These are phyloP conservation scores for Clarias platycephalus DNA, from an alignment of 2,797 vertebrate species.

Conservation along the genomic window DNA sequence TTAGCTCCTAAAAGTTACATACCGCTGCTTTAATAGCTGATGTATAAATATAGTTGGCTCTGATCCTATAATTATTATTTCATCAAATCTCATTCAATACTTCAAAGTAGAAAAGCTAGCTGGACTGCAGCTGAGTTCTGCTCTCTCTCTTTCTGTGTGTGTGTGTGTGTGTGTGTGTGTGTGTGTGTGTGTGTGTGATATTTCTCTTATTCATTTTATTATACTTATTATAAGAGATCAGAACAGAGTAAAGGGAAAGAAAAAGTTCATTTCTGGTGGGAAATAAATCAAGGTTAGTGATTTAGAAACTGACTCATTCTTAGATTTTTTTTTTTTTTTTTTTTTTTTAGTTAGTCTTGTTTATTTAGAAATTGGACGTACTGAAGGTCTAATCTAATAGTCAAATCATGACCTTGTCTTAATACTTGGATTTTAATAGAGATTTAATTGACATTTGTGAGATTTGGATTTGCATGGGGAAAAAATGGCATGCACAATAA, in stretches of 20 bases:
- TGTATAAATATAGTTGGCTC: background rate
- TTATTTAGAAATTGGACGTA: background rate
- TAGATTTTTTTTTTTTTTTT: too few relatives aligned
- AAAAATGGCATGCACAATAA: too few relatives aligned
- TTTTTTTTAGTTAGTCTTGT: too few relatives aligned
- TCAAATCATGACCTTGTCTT: background rate
- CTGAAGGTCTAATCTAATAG: background rate
- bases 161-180: constrained; percentile 2
- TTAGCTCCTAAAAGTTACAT: background rate
- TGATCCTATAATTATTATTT: background rate
- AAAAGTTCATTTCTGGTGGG: background rate
- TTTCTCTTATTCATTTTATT: too few relatives aligned
- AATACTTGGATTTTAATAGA: background rate
- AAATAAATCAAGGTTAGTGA: background rate
- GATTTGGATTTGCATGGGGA: background rate
- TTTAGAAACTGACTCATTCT: background rate
- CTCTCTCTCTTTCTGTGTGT: background rate
- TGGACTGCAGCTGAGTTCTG: background rate
- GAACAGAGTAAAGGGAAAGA: background rate
- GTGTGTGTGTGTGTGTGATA: constrained; percentile 4
- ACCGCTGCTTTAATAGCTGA: background rate
- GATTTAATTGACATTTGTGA: background rate
- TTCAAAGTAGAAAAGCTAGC: background rate
- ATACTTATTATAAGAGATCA: background rate
- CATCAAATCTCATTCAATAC: background rate